Base-by-base conservation (phyloP, 2,113 vertebrate species). In the Neogobius melanostomus region DNA sequence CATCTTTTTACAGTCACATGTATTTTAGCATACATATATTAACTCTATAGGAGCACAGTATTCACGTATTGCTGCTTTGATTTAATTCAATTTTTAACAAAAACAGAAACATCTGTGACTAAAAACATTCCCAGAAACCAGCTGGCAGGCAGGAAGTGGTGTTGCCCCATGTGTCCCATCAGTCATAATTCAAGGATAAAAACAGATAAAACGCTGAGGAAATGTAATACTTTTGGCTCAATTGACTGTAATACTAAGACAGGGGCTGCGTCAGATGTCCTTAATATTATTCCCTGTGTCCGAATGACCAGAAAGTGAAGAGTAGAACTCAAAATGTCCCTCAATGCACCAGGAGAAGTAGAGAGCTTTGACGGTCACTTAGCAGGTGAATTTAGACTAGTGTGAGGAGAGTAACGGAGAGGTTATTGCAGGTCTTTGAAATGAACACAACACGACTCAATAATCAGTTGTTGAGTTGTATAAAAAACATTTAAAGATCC, bases 91-190 rank as follows among this genome's bases (percentile, higher is more conserved):
- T n/a, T 69, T 74, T 66, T 64, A 48, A 73, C 42, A 73, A 42
- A 65, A 75, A 67, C 66, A 74, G 68, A 83, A 77, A 77, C 71
- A 62, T 61, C 21, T 36, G 51, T 42, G 61, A 84, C 71, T 74
- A 79, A 84, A 90, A 91, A 89, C 76, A 83, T 90, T 82, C 91
- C 92, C 92, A 95, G 93, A 92, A 91, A 92, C 93, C 92, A 93
- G 93, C 93, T 95, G 93, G 92, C 50, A 85, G 76, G 87, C 83
- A 90, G 90, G 87, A 85, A 87, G 86, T 86, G 78, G 89, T 75
- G 77, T 84, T n/a, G 79, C 80, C 84, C 80, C 72, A 78, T 64
- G 47, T 77, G 85, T 79, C 79, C 64, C 86, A 88, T 76, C 82
- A 64, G 83, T 79, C 82, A 75, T 48, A 59, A 4, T 36, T 36